These are phyloP conservation scores for Trididemnum clinides DNA, from an alignment of 23 tunicate genomes.

Conservation along the genomic window DNA sequence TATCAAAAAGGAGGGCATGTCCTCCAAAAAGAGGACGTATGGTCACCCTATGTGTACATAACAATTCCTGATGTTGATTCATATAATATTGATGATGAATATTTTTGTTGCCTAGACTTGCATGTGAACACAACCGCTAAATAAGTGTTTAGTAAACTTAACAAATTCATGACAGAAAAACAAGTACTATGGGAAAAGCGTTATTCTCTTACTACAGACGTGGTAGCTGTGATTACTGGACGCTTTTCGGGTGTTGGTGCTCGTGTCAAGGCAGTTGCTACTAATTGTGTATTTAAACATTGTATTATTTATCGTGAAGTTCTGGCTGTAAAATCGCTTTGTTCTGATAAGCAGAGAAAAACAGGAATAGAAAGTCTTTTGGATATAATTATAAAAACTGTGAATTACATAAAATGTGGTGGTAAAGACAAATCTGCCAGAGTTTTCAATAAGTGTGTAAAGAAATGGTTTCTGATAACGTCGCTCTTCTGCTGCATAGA, in stretches of 20 bases:
- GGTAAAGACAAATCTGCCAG: constrained; percentile 38
- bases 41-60: too few species aligned
- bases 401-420: constrained; percentile 58
- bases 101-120: constrained; percentile 56
- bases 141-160: constrained; percentile 47
- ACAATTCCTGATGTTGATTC: constrained; percentile 53
- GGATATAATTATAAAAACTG: constrained; percentile 42
- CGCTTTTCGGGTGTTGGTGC: constrained; percentile 43
- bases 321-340: constrained; percentile 49
- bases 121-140: constrained; percentile 44
- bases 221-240: constrained; percentile 57
- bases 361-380: constrained; percentile 40
- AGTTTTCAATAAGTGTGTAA: constrained; percentile 11
- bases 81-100: constrained; percentile 35
- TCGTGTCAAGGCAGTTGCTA: constrained; percentile 44
- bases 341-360: constrained; percentile 43
- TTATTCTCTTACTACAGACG: constrained; percentile 33
- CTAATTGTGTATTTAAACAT: constrained; percentile 22
- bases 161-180: too few species aligned
- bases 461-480: constrained; percentile 13
- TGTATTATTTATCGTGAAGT: constrained; percentile 50
- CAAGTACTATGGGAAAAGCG: not conserved
- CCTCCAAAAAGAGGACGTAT: too few species aligned
- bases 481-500: constrained; percentile 26
- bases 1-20: too few species aligned